Evolutionary conservation across 2,113 vertebrate genomes (phyloP).

Genomic region (Nansenia antarctica): DNA sequence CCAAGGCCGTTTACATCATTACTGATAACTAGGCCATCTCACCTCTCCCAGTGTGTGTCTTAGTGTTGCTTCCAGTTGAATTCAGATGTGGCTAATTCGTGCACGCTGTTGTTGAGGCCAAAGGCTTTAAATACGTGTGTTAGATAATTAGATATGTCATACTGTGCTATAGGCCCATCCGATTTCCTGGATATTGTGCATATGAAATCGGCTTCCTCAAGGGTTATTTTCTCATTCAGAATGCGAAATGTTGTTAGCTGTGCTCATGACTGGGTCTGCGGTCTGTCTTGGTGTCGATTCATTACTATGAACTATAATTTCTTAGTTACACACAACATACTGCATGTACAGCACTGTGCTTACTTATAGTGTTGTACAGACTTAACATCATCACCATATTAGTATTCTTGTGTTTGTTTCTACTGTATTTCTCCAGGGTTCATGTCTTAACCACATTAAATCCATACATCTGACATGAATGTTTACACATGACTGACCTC

Average conservation of each 20-base stretch:
- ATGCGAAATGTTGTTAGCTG: background rate
- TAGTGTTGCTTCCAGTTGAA: constrained; percentile 2
- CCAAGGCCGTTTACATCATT: no score
- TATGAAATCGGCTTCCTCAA: no score
- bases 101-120: background rate
- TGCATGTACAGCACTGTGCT: background rate
- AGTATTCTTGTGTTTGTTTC: background rate
- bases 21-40: constrained; percentile 8
- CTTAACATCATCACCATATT: background rate
- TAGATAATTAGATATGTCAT: no score
- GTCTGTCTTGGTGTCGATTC: background rate
- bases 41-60: background rate
- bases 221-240: background rate
- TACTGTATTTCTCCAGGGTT: background rate
- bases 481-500: background rate
- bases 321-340: no score
- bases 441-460: background rate
- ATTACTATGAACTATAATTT: background rate
- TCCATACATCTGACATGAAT: background rate
- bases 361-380: background rate
- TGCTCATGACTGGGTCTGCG: background rate
- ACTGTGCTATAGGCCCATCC: no score
- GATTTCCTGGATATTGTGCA: no score
- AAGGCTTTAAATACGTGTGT: background rate
- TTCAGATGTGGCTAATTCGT: background rate